phyloP scores from a whole-genome alignment of 2,113 vertebrate species.

The Hippocampus mohnikei region DNA sequence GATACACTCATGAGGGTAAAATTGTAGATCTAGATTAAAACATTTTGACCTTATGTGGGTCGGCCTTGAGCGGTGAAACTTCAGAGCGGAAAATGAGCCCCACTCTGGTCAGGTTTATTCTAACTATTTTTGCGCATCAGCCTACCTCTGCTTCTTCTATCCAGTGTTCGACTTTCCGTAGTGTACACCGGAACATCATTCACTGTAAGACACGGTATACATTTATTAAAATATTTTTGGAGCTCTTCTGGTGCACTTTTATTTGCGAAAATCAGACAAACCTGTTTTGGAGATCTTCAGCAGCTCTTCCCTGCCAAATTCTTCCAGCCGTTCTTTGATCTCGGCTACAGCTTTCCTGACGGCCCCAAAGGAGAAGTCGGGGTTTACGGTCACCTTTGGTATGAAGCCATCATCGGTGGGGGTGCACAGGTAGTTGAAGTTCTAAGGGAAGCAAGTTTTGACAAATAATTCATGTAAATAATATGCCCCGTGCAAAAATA shows the following conservation, averaged over 20 bases:
- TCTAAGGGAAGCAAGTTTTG: slow-evolving; percentile 44
- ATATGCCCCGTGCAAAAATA: neutral
- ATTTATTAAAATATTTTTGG: neutral
- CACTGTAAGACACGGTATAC: slow-evolving; percentile 52
- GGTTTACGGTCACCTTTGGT: slow-evolving; percentile 73
- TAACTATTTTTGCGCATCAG: neutral
- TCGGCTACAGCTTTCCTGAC: slow-evolving; percentile 76
- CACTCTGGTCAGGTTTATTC: neutral
- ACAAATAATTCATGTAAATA: neutral
- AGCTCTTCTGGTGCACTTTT: neutral
- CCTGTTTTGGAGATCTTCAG: slow-evolving; percentile 76
- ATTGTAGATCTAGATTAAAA: no score
- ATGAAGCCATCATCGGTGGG: slow-evolving; percentile 77
- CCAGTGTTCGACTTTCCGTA: slow-evolving; percentile 68
- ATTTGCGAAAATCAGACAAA: slow-evolving; percentile 27
- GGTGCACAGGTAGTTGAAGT: slow-evolving; percentile 79
- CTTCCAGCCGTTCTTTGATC: slow-evolving; percentile 75
- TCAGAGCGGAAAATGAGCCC: no score
- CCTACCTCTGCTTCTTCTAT: slow-evolving; percentile 73
- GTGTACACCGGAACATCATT: slow-evolving; percentile 77
- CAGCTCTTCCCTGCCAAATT: slow-evolving; percentile 73
- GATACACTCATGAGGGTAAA: no score
- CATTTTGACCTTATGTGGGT: no score
- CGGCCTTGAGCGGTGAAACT: no score
- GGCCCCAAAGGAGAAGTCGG: slow-evolving; percentile 73